phyloP scores from a whole-genome alignment of 2,888 invertebrate species.

The Xanthorhoe designata region DNA sequence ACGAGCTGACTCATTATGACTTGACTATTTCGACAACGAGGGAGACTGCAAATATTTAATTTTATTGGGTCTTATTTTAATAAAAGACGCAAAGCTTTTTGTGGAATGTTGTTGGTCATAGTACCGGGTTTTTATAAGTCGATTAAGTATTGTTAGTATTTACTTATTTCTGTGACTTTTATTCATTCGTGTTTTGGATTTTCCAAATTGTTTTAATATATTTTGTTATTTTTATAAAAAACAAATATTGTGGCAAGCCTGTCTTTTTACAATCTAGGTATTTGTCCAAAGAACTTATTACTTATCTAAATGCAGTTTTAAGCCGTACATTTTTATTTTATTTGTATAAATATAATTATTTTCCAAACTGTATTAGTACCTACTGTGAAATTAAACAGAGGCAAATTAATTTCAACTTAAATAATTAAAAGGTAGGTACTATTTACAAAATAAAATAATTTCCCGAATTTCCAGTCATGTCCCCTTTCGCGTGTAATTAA shows the following conservation, averaged over 20 bases:
- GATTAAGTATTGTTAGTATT: not conserved
- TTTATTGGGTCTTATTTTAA: constrained; percentile 29
- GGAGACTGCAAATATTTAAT: constrained; percentile 35
- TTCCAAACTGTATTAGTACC: no score
- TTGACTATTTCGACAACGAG: constrained; percentile 22
- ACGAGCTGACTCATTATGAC: constrained; percentile 41
- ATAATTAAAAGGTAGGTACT: no score
- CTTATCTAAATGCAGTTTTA: no score
- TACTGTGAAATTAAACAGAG: no score
- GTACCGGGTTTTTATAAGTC: not conserved
- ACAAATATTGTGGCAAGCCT: no score
- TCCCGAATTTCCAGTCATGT: constrained; percentile 28
- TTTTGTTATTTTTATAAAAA: no score
- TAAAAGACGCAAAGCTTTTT: constrained; percentile 22
- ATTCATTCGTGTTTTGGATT: not conserved
- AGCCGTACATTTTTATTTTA: no score
- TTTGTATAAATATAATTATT: no score
- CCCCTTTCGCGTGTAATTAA: constrained; percentile 61
- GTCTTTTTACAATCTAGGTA: no score
- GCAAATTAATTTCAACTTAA: not conserved
- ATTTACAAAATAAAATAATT: not conserved
- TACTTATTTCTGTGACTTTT: not conserved
- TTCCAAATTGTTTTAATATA: not conserved
- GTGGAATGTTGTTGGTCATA: constrained; percentile 17
- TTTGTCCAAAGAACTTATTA: no score